A percentile compares a stretch with the other conserved stretches of the same genome.
phyloP scores from a whole-genome alignment of 2,888 invertebrate species.

The Xylota segnis region DNA sequence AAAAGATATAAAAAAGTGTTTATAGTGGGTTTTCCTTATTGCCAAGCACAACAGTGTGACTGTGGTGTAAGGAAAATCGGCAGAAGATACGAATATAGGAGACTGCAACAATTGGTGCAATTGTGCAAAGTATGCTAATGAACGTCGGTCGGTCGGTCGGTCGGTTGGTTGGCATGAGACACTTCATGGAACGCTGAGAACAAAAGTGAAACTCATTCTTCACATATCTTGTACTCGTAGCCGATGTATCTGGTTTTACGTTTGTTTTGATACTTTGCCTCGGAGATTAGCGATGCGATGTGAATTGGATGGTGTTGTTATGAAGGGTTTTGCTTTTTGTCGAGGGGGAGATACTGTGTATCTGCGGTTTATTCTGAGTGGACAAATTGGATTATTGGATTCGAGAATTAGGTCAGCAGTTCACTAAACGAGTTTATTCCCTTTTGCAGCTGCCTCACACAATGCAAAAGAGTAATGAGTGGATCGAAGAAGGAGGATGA shows the following conservation, averaged over 20 bases:
- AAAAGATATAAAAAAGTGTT: not conserved
- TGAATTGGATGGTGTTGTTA: constrained; percentile 60
- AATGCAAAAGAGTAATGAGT: not conserved
- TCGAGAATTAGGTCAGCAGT: constrained; percentile 46
- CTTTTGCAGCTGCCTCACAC: not conserved
- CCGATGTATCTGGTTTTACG: constrained; percentile 3
- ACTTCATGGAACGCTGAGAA: constrained; percentile 66
- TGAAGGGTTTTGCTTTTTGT: constrained; percentile 22
- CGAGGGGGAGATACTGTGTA: constrained; percentile 2
- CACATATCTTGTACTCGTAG: constrained; percentile 8
- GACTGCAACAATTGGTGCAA: constrained; percentile 63
- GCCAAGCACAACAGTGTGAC: not conserved
- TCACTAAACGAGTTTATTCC: constrained; percentile 8
- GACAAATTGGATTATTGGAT: constrained; percentile 29
- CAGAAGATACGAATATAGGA: constrained; percentile 21
- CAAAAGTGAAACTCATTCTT: constrained; percentile 71
- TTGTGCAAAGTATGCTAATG: constrained; percentile 73
- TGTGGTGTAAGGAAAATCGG: constrained; percentile 24
- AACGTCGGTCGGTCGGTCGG: constrained; percentile 29
- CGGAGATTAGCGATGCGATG: constrained; percentile 59
- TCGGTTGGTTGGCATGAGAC: constrained; percentile 52
- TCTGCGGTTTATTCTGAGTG: constrained; percentile 24
- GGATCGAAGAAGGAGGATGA: not conserved
- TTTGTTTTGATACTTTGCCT: constrained; percentile 44
- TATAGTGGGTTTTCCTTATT: not conserved